These are phyloP conservation scores for Drosophila insularis DNA, from an alignment of 1,140 invertebrate species.

Conservation along the genomic window DNA sequence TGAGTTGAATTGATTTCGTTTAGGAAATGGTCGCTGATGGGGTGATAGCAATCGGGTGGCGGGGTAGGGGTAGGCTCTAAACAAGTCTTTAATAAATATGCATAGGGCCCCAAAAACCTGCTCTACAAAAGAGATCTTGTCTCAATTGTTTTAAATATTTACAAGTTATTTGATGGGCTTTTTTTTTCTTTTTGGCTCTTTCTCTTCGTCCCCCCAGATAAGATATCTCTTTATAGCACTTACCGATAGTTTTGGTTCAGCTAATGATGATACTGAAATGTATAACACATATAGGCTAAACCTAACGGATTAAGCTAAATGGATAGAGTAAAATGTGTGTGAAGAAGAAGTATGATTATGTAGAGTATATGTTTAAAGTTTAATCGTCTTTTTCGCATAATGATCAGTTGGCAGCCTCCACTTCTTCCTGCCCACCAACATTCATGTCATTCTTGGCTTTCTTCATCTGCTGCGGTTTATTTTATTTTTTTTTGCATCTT, in stretches of 20 bases:
- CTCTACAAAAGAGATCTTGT: slow-evolving; percentile 50
- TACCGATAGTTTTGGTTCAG: slow-evolving; percentile 26
- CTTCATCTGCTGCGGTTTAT: slow-evolving; percentile 9
- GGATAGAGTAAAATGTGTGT: background rate
- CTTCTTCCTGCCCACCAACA: background rate
- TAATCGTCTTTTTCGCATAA: background rate
- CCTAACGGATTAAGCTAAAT: background rate
- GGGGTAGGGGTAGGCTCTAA: background rate
- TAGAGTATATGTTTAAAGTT: background rate
- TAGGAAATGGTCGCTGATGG: slow-evolving; percentile 52
- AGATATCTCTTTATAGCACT: slow-evolving; percentile 36
- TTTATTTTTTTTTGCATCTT: slow-evolving; percentile 34
- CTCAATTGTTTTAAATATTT: slow-evolving; percentile 52
- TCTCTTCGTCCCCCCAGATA: slow-evolving; percentile 37
- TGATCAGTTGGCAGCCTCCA: background rate
- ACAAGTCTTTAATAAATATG: slow-evolving; percentile 42
- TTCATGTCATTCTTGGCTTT: background rate
- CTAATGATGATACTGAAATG: slow-evolving; percentile 14
- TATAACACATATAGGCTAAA: background rate
- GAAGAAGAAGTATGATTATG: background rate
- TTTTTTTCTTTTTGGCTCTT: slow-evolving; percentile 12
- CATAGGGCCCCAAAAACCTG: slow-evolving; percentile 33
- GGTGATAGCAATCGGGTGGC: no score
- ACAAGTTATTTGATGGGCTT: slow-evolving; percentile 47
- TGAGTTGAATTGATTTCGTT: slow-evolving; percentile 78